phyloP scores from a whole-genome alignment of 1,140 invertebrate genomes.

The Sarcophaga peregrina region DNA sequence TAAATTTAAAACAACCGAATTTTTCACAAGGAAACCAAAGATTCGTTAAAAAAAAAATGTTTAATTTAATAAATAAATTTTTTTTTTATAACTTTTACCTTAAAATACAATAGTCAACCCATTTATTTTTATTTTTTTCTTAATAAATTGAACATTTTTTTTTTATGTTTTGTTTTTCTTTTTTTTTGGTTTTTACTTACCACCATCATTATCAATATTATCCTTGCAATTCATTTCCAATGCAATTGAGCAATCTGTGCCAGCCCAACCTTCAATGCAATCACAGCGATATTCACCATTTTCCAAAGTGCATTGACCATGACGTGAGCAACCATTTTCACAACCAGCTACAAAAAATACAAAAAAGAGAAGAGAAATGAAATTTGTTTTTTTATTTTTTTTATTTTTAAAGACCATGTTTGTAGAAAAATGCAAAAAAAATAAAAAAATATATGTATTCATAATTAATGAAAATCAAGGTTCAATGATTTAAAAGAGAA shows the following conservation, averaged over 20 bases:
- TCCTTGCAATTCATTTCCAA: slow-evolving; percentile 94
- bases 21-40: no score
- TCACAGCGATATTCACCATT: slow-evolving; percentile 91
- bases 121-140: no score
- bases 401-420: background rate
- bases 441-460: background rate
- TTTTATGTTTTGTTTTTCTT: no score
- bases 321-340: slow-evolving; percentile 89
- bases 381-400: background rate
- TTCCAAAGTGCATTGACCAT: slow-evolving; percentile 88
- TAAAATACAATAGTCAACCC: no score
- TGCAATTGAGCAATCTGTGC: slow-evolving; percentile 88
- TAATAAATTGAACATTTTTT: no score
- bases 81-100: no score
- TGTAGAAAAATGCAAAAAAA: background rate
- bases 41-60: no score
- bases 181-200: slow-evolving; percentile 75
- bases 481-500: slow-evolving; percentile 36
- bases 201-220: slow-evolving; percentile 95
- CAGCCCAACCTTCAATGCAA: slow-evolving; percentile 92
- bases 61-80: no score
- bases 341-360: slow-evolving; percentile 84
- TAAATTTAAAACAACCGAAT: no score
- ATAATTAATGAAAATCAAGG: slow-evolving; percentile 41
- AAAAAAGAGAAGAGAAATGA: background rate